Base-by-base conservation (phyloP, 2,113 vertebrate genomes). In the Galemys pyrenaicus region DNA sequence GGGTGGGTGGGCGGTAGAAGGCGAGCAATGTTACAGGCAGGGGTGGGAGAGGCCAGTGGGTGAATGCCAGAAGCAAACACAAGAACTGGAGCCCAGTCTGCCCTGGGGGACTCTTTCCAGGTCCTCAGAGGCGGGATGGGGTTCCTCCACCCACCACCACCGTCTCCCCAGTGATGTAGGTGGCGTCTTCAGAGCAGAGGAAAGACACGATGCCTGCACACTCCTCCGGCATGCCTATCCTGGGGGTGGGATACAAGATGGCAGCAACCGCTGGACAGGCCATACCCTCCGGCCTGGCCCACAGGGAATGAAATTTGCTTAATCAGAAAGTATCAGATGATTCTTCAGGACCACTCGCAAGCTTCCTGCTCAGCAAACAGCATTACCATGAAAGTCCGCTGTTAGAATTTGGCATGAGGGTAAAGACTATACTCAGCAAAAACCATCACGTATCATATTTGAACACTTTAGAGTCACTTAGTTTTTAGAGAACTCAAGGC, bases 81-180 rank as follows among this genome's bases (percentile, higher is more conserved):
- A 19, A 26, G 37, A 46, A 11, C 3, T 46, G 35, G 13, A 77
- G 54, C n/a, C 41, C 44, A 75, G 4, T n/a, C 68, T 71, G 70
- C 51, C 9, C 39, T 8, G 22, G 65, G 46, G 67, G 75, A 13
- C 10, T 24, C 60, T 41, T 37, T 92, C 22, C n/a, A 12, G 58
- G 44, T 70, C 44, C 51, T 98, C 93, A 98, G 74, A 98, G 98
- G 35, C 41, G 97, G 11, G 98, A 98, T 9, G 32, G 86, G 1
- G 56, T 1, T 28, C 99, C 99, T 89, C 99, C 99, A 0, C 97
- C 98, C 39, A 98, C 99, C 19, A 98, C 98, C 70, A 99, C 91
- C 2, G 99, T 99, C 97, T 99, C 99, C 77, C 99, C 99, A 0
- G 98, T 99, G 96, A 99, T 99, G 97, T 99, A 99, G 6, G 98